Evolutionary conservation across 2,113 vertebrate genomes (phyloP).

Genomic region (Maccullochella peelii): DNA sequence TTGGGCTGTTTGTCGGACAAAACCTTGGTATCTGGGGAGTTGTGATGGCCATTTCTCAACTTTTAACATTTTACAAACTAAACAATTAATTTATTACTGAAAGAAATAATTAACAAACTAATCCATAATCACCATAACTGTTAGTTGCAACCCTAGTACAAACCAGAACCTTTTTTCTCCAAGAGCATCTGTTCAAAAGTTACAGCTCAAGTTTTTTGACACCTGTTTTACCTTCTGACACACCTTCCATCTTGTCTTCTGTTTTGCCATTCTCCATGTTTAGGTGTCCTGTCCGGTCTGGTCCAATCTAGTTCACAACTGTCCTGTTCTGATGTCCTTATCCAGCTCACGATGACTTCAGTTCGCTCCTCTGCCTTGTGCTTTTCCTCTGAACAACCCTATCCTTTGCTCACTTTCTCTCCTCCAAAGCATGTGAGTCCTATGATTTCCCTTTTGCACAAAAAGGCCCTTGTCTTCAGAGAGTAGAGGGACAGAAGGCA

Average conservation of each 20-base stretch:
- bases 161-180: background rate
- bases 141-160: background rate
- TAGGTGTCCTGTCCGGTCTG: background rate
- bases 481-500: constrained; percentile 64
- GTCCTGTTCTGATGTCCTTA: constrained; percentile 9
- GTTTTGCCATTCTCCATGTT: constrained; percentile 76
- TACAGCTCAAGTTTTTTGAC: background rate
- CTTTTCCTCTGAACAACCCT: constrained; percentile 38
- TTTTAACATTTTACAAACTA: background rate
- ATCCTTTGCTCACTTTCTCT: constrained; percentile 65
- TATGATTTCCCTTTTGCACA: constrained; percentile 81
- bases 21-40: too few relatives aligned
- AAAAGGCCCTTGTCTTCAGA: constrained; percentile 82
- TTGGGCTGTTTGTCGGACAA: background rate
- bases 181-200: constrained; percentile 2
- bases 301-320: background rate
- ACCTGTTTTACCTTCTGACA: constrained; percentile 71
- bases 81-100: background rate
- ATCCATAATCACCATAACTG: background rate
- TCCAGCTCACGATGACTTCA: constrained; percentile 26
- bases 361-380: constrained; percentile 31
- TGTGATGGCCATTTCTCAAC: background rate
- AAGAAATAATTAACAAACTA: background rate
- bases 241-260: constrained; percentile 35
- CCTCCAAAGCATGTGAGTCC: constrained; percentile 84